Base-by-base conservation (phyloP, 2,113 vertebrate species). In the Etheostoma cragini region DNA sequence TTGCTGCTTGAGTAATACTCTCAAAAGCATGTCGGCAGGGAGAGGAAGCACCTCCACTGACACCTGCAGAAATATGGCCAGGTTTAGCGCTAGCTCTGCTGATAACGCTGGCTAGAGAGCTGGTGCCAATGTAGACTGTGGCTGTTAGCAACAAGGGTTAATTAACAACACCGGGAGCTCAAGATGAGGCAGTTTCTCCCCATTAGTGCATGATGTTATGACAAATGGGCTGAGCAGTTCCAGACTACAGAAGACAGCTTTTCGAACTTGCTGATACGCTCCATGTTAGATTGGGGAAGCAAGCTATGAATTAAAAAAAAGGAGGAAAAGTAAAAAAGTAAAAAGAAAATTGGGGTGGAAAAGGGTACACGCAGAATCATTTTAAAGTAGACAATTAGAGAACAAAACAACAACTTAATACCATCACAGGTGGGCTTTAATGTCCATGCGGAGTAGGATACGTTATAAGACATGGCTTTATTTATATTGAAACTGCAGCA, bases 1-100 rank as follows among this genome's bases (percentile, higher is more conserved):
- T 60, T 54, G 90, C 82, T 68, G 78, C 89, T 88, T 89, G 80
- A 87, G 83, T 89, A 86, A 87, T 84, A 81, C 83, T 84, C 82
- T 81, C 68, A 80, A 84, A 85, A 66, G 88, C 70, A 77, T 76
- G 63, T 63, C 66, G 54, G 78, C 82, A 72, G 49, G 47, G 61
- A 88, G 72, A 82, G 80, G 76, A 85, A 85, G 87, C 86, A 88
- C 85, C 88, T 80, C 72, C 57, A 42, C 84, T 93, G 91, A 92
- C 92, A 93, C 87, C 88, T 85, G 84, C 88, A 90, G 85, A 93
- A 90, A 91, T 88, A 90, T 83, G 80, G 81, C 80, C 14, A 1
- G 13, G 69, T 66, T 84, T 78, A 71, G 70, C 19, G 62, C 66
- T 77, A 67, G 72, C 60, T 80, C 72, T 50, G 12, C 54, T 38